These are phyloP conservation scores for Platyrinchus mystaceus DNA, from an alignment of 2,797 vertebrate species.

Conservation along the genomic window DNA sequence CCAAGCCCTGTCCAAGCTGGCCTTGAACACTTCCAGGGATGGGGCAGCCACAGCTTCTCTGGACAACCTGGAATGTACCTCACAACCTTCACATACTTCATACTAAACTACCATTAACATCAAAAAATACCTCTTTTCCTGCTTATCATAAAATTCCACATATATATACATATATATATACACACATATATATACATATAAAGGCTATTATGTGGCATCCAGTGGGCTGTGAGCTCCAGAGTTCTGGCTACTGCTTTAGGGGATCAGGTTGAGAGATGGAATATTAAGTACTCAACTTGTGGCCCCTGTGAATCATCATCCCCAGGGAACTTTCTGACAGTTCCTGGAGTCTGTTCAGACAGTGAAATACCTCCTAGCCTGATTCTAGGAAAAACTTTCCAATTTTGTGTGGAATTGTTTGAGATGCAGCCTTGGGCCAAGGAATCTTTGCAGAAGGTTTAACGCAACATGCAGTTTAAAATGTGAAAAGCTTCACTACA, in stretches of 20 bases:
- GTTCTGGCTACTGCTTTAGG: neutral
- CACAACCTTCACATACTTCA: neutral
- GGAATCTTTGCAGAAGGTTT: neutral
- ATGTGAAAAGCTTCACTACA: neutral
- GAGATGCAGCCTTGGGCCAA: neutral
- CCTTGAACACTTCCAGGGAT: neutral
- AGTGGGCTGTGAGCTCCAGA: neutral
- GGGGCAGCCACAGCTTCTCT: neutral
- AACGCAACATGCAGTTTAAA: neutral
- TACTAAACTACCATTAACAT: neutral
- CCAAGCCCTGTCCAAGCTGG: neutral
- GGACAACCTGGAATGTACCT: neutral
- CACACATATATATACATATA: too few relatives aligned
- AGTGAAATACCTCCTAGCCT: neutral
- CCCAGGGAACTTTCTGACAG: neutral
- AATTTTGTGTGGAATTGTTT: neutral
- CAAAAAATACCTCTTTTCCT: neutral
- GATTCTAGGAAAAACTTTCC: neutral
- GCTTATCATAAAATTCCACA: neutral
- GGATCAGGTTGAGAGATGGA: neutral
- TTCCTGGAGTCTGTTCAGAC: neutral
- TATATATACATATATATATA: neutral
- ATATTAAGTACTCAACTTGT: neutral
- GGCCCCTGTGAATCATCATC: neutral
- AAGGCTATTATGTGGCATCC: neutral